phyloP scores from a whole-genome alignment of 2,888 invertebrate genomes.

The Melinaea menophilus region DNA sequence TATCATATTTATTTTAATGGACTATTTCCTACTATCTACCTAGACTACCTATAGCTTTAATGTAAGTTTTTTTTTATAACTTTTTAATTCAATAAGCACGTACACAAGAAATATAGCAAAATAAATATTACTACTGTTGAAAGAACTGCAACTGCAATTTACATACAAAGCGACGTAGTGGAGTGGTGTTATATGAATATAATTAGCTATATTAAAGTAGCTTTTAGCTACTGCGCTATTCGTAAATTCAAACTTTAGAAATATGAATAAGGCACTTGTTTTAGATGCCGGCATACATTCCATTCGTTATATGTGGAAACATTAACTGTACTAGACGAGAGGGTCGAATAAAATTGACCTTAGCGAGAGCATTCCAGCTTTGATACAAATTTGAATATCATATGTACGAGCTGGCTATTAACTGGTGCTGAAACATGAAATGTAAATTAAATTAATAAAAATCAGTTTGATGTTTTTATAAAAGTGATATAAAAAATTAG shows the following conservation, averaged over 20 bases:
- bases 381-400: background rate
- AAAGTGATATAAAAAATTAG: no score
- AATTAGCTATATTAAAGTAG: constrained; percentile 18
- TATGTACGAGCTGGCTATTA: background rate
- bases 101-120: background rate
- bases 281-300: constrained; percentile 16
- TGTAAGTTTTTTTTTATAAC: no score
- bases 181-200: constrained; percentile 19
- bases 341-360: constrained; percentile 9
- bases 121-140: background rate
- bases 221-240: constrained; percentile 10
- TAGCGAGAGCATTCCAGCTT: background rate
- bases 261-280: constrained; percentile 18
- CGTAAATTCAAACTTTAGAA: constrained; percentile 12
- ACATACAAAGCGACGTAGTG: constrained; percentile 14
- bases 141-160: constrained; percentile 6
- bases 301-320: constrained; percentile 18
- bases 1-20: background rate
- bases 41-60: no score
- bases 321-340: constrained; percentile 12
- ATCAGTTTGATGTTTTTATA: no score
- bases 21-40: no score
- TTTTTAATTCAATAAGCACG: no score
- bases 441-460: background rate
- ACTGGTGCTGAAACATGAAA: background rate